Percentiles rank a stretch among this genome's conserved stretches.
Conservation (phyloP, 2,797 vertebrate species). For the Danio kyathit region DNA sequence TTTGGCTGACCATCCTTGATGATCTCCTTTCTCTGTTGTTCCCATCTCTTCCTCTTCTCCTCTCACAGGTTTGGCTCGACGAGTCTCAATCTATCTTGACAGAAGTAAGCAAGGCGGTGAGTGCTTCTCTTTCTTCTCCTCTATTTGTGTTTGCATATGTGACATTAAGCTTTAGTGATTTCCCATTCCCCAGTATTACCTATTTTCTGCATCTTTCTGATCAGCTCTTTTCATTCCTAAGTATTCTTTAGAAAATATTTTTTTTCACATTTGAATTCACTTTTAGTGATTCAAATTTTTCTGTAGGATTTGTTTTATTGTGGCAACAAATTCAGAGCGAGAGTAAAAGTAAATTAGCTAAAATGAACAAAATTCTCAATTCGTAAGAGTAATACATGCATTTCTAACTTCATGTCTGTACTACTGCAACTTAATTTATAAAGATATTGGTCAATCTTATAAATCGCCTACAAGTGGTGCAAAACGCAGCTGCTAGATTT, state of each 20-base stretch:
- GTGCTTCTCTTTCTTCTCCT: conserved; percentile 71
- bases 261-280: no score
- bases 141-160: conserved; percentile 43
- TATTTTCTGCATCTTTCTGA: background rate
- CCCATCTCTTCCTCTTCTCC: conserved; percentile 37
- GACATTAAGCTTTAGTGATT: background rate
- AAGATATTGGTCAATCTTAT: no score
- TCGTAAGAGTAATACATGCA: no score
- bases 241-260: background rate
- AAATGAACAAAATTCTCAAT: conserved; percentile 1
- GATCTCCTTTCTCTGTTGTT: conserved; percentile 36
- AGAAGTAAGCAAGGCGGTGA: conserved; percentile 95
- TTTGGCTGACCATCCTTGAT: conserved; percentile 68
- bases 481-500: no score
- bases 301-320: background rate
- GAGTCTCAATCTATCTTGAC: conserved; percentile 95
- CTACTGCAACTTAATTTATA: no score
- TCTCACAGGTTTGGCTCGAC: conserved; percentile 90
- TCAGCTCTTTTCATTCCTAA: conserved; percentile 4
- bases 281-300: no score
- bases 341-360: background rate
- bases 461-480: no score
- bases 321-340: background rate
- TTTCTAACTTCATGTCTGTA: no score
- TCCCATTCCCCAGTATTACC: background rate